These are phyloP conservation scores for Sander lucioperca DNA, from an alignment of 2,113 vertebrate species.

Conservation along the genomic window DNA sequence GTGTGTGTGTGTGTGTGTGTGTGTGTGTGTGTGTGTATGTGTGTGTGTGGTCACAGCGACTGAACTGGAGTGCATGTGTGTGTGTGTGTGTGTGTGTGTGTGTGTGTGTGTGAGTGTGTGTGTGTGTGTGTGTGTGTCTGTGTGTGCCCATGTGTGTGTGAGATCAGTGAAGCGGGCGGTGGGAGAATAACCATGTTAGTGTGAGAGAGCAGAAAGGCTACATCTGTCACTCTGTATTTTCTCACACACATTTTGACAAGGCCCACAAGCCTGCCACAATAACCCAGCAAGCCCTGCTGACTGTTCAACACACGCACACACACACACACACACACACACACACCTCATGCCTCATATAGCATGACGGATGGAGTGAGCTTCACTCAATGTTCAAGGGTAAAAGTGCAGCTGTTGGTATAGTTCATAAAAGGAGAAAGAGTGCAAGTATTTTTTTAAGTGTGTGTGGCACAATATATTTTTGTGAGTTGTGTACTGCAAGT, in stretches of 20 bases:
- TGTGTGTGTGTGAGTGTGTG: slow-evolving; percentile 19
- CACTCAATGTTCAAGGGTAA: slow-evolving; percentile 63
- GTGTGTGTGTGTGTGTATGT: slow-evolving; percentile 3
- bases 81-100: not conserved
- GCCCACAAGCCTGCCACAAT: slow-evolving; percentile 63
- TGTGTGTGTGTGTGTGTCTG: slow-evolving; percentile 34
- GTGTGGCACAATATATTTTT: not conserved
- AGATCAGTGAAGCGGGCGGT: slow-evolving; percentile 68
- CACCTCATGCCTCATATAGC: slow-evolving; percentile 63
- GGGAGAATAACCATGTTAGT: slow-evolving; percentile 80
- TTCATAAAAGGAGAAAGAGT: slow-evolving; percentile 15
- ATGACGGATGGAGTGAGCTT: slow-evolving; percentile 56
- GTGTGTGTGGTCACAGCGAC: slow-evolving; percentile 24
- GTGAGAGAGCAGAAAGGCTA: slow-evolving; percentile 79
- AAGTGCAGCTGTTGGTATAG: slow-evolving; percentile 42
- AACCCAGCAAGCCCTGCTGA: slow-evolving; percentile 59
- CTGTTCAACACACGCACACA: slow-evolving; percentile 46
- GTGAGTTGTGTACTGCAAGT: not conserved
- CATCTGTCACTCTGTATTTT: slow-evolving; percentile 82
- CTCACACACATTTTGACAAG: slow-evolving; percentile 71
- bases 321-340: slow-evolving; percentile 45
- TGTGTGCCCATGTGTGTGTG: slow-evolving; percentile 4
- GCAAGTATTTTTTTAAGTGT: not conserved
- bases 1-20: not conserved
- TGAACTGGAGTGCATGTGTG: slow-evolving; percentile 11